Conservation (phyloP, 2,888 invertebrate species). For the Gastrophysa polygoni region DNA sequence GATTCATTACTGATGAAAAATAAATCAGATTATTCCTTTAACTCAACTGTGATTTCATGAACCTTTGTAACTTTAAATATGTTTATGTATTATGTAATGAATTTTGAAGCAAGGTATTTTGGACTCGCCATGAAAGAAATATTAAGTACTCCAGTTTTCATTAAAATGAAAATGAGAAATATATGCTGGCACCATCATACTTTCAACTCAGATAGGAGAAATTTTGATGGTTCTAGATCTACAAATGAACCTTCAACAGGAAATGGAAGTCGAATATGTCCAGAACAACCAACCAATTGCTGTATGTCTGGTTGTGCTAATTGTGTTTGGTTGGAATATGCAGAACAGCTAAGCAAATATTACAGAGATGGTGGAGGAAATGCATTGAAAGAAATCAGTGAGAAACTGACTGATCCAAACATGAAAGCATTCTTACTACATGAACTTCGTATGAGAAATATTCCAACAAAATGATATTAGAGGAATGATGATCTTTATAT, state of each 20-base stretch:
- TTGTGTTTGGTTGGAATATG: conserved; percentile 93
- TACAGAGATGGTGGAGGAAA: conserved; percentile 70
- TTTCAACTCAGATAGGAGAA: not conserved
- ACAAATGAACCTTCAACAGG: not conserved
- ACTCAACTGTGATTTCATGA: too few species aligned
- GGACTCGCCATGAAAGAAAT: not conserved
- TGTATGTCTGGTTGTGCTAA: conserved; percentile 93
- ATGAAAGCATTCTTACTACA: conserved; percentile 81
- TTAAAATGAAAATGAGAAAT: not conserved
- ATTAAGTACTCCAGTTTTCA: not conserved
- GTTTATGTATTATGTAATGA: too few species aligned
- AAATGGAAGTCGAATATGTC: conserved; percentile 49
- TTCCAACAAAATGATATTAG: conserved; percentile 20
- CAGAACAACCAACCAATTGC: conserved; percentile 81
- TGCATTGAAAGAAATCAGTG: conserved; percentile 72
- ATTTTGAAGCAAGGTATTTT: not conserved
- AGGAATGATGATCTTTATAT: not conserved
- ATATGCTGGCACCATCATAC: not conserved
- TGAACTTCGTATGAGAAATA: conserved; percentile 67
- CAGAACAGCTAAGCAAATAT: conserved; percentile 70
- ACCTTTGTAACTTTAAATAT: too few species aligned
- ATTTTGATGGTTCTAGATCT: not conserved
- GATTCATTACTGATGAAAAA: too few species aligned
- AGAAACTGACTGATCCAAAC: conserved; percentile 78
- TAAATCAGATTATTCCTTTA: too few species aligned